Percentiles rank a stretch among this genome's conserved stretches.
phyloP scores from a whole-genome alignment of 1,140 invertebrate genomes.

The Hermetia illucens region DNA sequence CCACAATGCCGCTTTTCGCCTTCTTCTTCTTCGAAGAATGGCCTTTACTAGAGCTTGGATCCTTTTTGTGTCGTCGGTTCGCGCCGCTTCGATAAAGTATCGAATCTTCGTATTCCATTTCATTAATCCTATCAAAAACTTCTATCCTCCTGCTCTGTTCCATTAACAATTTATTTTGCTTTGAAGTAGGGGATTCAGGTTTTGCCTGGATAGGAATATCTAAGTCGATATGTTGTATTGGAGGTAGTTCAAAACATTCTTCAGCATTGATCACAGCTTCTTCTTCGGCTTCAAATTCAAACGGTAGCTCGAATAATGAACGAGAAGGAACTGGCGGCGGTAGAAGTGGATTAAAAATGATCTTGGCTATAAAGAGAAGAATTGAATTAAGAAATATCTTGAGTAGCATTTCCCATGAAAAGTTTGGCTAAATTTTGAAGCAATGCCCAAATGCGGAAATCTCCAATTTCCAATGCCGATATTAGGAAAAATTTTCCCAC shows the following conservation, averaged over 20 bases:
- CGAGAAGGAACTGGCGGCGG: conserved; percentile 20
- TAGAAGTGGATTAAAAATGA: conserved; percentile 25
- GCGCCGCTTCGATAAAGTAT: conserved; percentile 18
- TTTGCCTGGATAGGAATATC: conserved; percentile 30
- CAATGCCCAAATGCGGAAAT: too few relatives aligned
- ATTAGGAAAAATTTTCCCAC: too few relatives aligned
- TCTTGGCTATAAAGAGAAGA: conserved; percentile 9
- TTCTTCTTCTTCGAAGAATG: conserved; percentile 6
- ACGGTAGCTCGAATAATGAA: conserved; percentile 14
- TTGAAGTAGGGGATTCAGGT: conserved; percentile 22
- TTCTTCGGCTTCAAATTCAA: conserved; percentile 15
- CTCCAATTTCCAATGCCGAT: too few relatives aligned
- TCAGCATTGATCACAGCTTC: conserved; percentile 32
- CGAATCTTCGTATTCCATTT: conserved; percentile 25
- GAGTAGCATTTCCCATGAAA: too few relatives aligned
- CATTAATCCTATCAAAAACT: conserved; percentile 23
- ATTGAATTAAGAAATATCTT: too few relatives aligned
- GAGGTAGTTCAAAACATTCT: conserved; percentile 36
- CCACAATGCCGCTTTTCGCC: conserved; percentile 16
- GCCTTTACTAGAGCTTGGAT: neutral
- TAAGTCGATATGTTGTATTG: conserved; percentile 30
- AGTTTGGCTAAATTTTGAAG: too few relatives aligned
- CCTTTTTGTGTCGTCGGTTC: conserved; percentile 1
- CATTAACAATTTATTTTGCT: conserved; percentile 6
- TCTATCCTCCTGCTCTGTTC: conserved; percentile 15